Percentiles rank a stretch among this genome's conserved stretches.
Evolutionary conservation across 2,888 invertebrate species (phyloP).

Genomic region (Pristionchus fissidentatus): DNA sequence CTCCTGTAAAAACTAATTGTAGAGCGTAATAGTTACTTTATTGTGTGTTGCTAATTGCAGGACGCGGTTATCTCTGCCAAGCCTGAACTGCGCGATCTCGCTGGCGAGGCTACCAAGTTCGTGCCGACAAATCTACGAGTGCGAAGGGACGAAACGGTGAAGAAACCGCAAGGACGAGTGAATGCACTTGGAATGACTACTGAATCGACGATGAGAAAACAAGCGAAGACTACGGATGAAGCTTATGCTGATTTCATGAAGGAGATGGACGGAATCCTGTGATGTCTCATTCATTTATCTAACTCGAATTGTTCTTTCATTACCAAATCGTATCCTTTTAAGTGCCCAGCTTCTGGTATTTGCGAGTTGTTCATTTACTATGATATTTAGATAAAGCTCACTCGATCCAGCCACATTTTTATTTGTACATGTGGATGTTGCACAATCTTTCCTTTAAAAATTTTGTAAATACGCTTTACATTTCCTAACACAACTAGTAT

Average conservation of each 20-base stretch:
- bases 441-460: too few species aligned
- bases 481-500: too few species aligned
- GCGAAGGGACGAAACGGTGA: not conserved
- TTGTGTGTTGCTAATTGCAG: not conserved
- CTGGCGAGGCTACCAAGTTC: conserved; percentile 85
- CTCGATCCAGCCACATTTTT: too few species aligned
- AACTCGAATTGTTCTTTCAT: too few species aligned
- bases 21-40: too few species aligned
- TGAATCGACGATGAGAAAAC: conserved; percentile 37
- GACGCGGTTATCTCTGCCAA: conserved; percentile 82
- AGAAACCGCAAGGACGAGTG: not conserved
- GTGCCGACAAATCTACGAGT: conserved; percentile 34
- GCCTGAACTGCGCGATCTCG: conserved; percentile 85
- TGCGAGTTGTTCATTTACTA: too few species aligned
- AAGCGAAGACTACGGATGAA: conserved; percentile 86
- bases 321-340: too few species aligned
- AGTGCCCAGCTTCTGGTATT: too few species aligned
- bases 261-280: conserved; percentile 95
- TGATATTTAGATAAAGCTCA: too few species aligned
- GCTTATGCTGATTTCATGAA: conserved; percentile 99
- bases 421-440: too few species aligned
- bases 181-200: conserved; percentile 37
- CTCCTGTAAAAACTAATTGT: not conserved
- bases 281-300: too few species aligned
- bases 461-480: too few species aligned